Percentiles rank a stretch among this genome's conserved stretches.
phyloP scores from a whole-genome alignment of 1,140 invertebrate genomes.

The Battus philenor region DNA sequence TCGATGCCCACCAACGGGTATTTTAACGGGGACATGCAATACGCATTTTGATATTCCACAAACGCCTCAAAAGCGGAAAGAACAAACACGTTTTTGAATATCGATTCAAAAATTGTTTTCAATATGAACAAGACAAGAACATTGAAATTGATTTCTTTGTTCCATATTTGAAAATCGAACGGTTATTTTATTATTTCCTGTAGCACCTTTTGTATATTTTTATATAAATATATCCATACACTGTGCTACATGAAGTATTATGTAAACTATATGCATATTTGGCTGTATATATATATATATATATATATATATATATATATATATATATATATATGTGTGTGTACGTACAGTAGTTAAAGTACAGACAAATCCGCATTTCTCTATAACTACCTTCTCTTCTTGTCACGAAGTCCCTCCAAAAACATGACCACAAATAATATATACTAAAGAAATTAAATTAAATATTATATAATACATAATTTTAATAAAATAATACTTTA shows the following conservation, averaged over 20 bases:
- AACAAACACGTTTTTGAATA: constrained; percentile 32
- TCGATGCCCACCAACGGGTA: constrained; percentile 33
- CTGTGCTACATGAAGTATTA: no score
- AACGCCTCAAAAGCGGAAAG: constrained; percentile 34
- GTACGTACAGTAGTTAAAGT: no score
- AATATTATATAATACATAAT: no score
- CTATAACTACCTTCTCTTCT: no score
- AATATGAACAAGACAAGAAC: constrained; percentile 3
- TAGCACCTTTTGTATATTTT: neutral
- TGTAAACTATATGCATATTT: neutral
- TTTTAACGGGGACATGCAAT: constrained; percentile 35
- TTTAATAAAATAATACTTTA: no score
- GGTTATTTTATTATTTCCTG: neutral
- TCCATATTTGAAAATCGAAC: constrained; percentile 8
- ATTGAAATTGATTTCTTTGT: constrained; percentile 7
- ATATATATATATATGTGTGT: neutral
- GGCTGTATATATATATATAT: neutral
- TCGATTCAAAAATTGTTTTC: constrained; percentile 10
- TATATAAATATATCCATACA: no score
- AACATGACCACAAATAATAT: no score
- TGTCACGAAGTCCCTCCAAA: no score
- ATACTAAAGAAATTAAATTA: no score
- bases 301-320: neutral
- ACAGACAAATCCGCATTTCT: no score
- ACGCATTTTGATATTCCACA: constrained; percentile 30